Evolutionary conservation across 2,113 vertebrate genomes (phyloP), one percentile per base, ranked within the genome.

Genomic region (Zapornia atra): DNA sequence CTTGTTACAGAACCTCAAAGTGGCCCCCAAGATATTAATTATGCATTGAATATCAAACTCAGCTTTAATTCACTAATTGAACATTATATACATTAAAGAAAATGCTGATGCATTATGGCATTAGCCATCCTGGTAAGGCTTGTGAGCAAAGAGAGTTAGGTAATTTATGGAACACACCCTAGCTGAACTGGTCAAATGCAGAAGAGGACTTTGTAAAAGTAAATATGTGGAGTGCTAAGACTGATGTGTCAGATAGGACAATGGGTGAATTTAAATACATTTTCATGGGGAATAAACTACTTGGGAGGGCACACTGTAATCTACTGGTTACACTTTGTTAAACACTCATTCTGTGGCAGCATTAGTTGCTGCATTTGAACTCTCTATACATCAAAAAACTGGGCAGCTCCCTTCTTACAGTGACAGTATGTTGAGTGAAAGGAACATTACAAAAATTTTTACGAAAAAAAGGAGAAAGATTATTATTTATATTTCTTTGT

Each of bases 31-130:
- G 73, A 93, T 33, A 91, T 83, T 78, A 63, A 95, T 64, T 90
- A 96, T 51, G 79, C 53, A 64, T 31, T 82, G 68, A 88, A 96
- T 68, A 36, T 86, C 69, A 94, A 93, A 82, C 22, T 82, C 61
- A 26, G 66, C 66, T 90, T 92, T 77, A 94, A 68, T 71, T 93
- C 70, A 82, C 81, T 82, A 84, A 86, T 9, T 89, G 82, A 95
- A 90, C 68, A 92, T 69, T 80, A 96, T 96, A 88, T 61, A 96
- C 61, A 88, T 82, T 54, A 84, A 90, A 90, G 22, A 75, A 94
- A 97, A 92, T 36, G 51, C 60, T 90, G 68, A 79, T 82, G 59
- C 84, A 50, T 88, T 8, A 63, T 93, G 69, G 82, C 70, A 78
- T 11, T 85, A 88, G 72, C 72, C 15, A 16, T 80, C 70, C 92